phyloP scores from a whole-genome alignment of 2,113 vertebrate genomes.

The Nothobranchius kuhntae region DNA sequence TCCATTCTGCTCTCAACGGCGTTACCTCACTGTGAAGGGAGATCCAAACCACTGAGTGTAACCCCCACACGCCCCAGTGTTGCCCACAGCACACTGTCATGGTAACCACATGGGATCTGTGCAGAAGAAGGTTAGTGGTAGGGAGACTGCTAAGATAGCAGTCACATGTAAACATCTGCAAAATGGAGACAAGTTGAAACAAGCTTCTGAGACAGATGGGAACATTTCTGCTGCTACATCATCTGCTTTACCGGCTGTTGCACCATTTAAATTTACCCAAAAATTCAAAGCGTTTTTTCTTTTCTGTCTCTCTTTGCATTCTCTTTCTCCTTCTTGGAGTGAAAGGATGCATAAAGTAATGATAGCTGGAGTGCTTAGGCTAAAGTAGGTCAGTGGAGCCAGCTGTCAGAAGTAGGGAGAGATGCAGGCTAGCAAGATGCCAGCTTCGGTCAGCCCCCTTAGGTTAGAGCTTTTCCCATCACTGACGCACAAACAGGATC shows the following conservation, averaged over 20 bases:
- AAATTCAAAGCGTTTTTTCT: not conserved
- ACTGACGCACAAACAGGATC: slow-evolving; percentile 36
- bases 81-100: slow-evolving; percentile 45
- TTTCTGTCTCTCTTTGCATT: not conserved
- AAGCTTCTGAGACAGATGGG: not conserved
- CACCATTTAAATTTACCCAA: slow-evolving; percentile 20
- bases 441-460: slow-evolving; percentile 48
- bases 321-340: not conserved
- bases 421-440: slow-evolving; percentile 37
- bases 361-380: slow-evolving; percentile 24
- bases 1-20: slow-evolving; percentile 30
- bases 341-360: slow-evolving; percentile 33
- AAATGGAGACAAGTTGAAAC: not conserved
- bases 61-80: slow-evolving; percentile 48
- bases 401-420: slow-evolving; percentile 57
- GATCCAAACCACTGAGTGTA: slow-evolving; percentile 58
- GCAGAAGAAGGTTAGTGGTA: slow-evolving; percentile 30
- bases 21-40: slow-evolving; percentile 53
- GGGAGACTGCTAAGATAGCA: slow-evolving; percentile 15
- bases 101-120: slow-evolving; percentile 34
- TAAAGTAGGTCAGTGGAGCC: slow-evolving; percentile 76
- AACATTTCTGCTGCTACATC: slow-evolving; percentile 28
- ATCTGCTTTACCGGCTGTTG: slow-evolving; percentile 22
- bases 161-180: slow-evolving; percentile 28
- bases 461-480: slow-evolving; percentile 53